Conservation (phyloP, 2,797 vertebrate genomes). For the Sebastiscus albofasciatus region DNA sequence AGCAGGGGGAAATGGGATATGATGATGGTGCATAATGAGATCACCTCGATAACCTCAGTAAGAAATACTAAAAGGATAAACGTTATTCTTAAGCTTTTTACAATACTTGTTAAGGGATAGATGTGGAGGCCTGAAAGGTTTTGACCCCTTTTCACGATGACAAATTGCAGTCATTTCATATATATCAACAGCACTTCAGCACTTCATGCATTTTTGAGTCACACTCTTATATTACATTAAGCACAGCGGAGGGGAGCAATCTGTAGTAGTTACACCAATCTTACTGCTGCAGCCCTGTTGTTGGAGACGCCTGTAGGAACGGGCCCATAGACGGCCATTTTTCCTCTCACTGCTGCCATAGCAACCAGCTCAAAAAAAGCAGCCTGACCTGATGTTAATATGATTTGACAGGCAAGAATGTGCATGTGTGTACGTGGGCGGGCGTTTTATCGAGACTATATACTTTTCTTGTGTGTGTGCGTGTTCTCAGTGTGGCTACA, state of each 20-base stretch:
- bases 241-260: conserved; percentile 15
- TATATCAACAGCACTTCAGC: conserved; percentile 19
- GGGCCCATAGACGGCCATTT: conserved; percentile 48
- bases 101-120: not conserved
- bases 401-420: conserved; percentile 74
- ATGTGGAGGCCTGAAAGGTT: not conserved
- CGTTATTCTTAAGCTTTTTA: conserved; percentile 11
- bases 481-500: conserved; percentile 12
- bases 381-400: conserved; percentile 76
- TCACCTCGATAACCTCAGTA: not conserved
- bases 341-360: conserved; percentile 74
- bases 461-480: conserved; percentile 30
- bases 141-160: conserved; percentile 13
- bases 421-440: conserved; percentile 25
- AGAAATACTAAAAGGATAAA: conserved; percentile 1
- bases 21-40: not conserved
- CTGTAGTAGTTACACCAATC: conserved; percentile 42
- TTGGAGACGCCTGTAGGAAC: conserved; percentile 48
- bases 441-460: conserved; percentile 42
- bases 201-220: conserved; percentile 15
- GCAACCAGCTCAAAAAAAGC: conserved; percentile 72
- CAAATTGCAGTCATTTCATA: conserved; percentile 22
- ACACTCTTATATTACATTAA: conserved; percentile 27
- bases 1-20: not conserved
- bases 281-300: conserved; percentile 57